These are phyloP conservation scores for Mactra quadrangularis DNA, from an alignment of 1,140 invertebrate genomes.

Conservation along the genomic window DNA sequence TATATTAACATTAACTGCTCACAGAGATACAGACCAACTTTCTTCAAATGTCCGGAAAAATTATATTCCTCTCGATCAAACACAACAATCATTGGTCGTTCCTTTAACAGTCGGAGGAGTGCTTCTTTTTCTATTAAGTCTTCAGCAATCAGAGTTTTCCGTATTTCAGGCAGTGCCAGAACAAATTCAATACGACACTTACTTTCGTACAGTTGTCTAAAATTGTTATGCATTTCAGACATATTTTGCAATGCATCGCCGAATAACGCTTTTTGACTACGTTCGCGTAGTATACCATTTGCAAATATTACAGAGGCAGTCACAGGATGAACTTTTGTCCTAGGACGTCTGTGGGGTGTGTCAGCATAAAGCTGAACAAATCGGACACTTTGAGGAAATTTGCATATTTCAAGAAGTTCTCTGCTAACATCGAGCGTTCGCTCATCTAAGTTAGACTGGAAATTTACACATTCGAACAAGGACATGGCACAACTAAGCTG, in stretches of 20 bases:
- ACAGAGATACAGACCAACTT: neutral
- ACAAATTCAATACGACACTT: constrained; percentile 6
- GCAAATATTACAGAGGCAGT: neutral
- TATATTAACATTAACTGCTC: neutral
- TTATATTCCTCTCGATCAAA: neutral
- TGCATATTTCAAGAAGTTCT: neutral
- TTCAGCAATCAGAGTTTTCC: neutral
- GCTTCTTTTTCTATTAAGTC: neutral
- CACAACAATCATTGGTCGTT: neutral
- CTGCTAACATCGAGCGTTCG: neutral
- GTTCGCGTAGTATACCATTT: neutral
- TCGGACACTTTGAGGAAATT: neutral
- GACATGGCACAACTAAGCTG: neutral
- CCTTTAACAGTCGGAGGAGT: neutral
- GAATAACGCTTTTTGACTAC: neutral
- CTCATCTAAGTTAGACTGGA: neutral
- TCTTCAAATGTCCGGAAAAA: neutral
- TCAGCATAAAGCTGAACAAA: constrained; percentile 22
- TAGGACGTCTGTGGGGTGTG: neutral
- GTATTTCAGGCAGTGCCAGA: neutral
- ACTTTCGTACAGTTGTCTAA: neutral
- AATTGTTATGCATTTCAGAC: constrained; percentile 15
- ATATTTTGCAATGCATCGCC: neutral
- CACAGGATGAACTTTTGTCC: constrained; percentile 13
- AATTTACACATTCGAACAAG: constrained; percentile 3